A percentile compares a stretch with the other conserved stretches of the same genome.
Conservation (phyloP, 2,888 invertebrate genomes). For the Dusona sp. region DNA sequence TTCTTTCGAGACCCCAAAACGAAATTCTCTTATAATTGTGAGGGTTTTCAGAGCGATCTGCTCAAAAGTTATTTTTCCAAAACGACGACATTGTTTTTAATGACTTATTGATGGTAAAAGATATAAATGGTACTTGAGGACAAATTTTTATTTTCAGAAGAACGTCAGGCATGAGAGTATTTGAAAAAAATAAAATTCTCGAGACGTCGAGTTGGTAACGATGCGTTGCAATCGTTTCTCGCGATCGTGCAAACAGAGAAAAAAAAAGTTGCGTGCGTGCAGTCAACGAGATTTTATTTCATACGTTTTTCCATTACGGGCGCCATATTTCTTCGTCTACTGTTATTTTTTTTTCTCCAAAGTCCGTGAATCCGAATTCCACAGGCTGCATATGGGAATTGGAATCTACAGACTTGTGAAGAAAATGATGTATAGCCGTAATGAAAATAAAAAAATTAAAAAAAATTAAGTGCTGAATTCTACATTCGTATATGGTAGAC, state of each 20-base stretch:
- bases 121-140: not conserved
- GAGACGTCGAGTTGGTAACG: slow-evolving; percentile 49
- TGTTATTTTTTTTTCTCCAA: slow-evolving; percentile 41
- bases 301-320: slow-evolving; percentile 43
- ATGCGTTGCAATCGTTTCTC: slow-evolving; percentile 60
- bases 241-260: slow-evolving; percentile 28
- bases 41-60: not conserved
- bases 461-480: slow-evolving; percentile 15
- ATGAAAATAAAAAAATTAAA: slow-evolving; percentile 21
- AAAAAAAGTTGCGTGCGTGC: slow-evolving; percentile 49
- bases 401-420: slow-evolving; percentile 25
- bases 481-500: not conserved
- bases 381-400: slow-evolving; percentile 19
- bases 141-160: not conserved
- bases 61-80: not conserved
- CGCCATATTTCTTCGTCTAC: slow-evolving; percentile 25
- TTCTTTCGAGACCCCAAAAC: too few relatives aligned
- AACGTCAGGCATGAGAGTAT: not conserved
- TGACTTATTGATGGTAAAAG: not conserved
- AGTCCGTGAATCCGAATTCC: slow-evolving; percentile 24
- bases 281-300: slow-evolving; percentile 48
- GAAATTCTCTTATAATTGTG: not conserved
- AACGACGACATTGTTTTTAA: not conserved
- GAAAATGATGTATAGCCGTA: slow-evolving; percentile 26
- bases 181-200: slow-evolving; percentile 34